These are phyloP conservation scores for Achatina immaculata DNA, from an alignment of 1,140 invertebrate genomes.

Conservation along the genomic window DNA sequence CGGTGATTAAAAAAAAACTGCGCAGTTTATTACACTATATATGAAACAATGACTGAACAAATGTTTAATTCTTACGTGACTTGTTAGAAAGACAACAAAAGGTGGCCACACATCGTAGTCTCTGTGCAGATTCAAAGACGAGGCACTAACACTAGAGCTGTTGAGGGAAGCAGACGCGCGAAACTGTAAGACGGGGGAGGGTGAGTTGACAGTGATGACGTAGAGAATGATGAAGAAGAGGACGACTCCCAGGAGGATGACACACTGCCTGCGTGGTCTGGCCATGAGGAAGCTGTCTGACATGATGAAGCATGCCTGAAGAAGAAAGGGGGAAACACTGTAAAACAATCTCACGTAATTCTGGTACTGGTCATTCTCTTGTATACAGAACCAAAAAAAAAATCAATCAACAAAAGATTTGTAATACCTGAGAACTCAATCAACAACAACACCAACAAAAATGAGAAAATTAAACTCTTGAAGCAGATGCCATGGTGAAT, in stretches of 20 bases:
- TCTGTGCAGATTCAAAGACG: background rate
- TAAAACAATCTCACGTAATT: no score
- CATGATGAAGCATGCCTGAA: background rate
- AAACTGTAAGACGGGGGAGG: background rate
- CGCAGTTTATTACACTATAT: no score
- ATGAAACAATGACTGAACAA: no score
- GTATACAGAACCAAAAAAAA: no score
- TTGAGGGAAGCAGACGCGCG: background rate
- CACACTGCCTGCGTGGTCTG: background rate
- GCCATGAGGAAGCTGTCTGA: constrained; percentile 9
- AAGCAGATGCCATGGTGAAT: no score
- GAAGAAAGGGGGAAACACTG: no score
- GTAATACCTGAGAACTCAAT: no score
- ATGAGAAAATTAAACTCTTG: no score
- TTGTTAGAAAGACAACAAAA: background rate
- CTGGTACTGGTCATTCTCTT: no score
- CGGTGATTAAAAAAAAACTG: no score
- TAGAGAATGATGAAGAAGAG: background rate
- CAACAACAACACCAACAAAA: no score
- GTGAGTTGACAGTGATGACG: constrained; percentile 4
- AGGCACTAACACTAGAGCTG: background rate
- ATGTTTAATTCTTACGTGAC: constrained; percentile 21
- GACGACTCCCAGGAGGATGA: background rate
- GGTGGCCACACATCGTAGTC: constrained; percentile 16
- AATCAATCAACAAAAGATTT: no score